Evolutionary conservation across 1,140 invertebrate species (phyloP).

Genomic region (Bombyx mandarina): DNA sequence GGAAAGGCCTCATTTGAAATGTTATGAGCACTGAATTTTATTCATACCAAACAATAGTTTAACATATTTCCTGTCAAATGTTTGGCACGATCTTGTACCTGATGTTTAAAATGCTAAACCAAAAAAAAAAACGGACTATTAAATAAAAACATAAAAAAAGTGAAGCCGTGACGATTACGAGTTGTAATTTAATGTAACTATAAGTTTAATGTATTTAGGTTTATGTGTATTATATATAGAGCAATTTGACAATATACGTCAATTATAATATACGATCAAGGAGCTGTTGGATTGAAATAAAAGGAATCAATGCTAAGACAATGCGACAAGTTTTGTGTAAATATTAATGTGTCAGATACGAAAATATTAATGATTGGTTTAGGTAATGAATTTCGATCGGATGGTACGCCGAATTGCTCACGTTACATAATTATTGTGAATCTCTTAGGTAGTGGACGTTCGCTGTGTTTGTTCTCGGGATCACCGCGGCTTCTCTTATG

Average conservation of each 20-base stretch:
- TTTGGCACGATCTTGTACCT: slow-evolving; percentile 55
- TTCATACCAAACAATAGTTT: not conserved
- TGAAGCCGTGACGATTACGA: slow-evolving; percentile 40
- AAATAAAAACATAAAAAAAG: slow-evolving; percentile 2
- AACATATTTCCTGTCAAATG: slow-evolving; percentile 10
- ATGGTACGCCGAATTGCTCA: slow-evolving; percentile 21
- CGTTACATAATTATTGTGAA: slow-evolving; percentile 35
- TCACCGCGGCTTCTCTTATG: slow-evolving; percentile 30
- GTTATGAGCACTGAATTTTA: not conserved
- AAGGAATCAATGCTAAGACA: slow-evolving; percentile 3
- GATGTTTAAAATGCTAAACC: slow-evolving; percentile 33
- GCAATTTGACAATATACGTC: slow-evolving; percentile 49
- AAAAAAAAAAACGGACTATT: slow-evolving; percentile 27
- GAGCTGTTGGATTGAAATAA: slow-evolving; percentile 19
- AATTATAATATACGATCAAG: slow-evolving; percentile 43
- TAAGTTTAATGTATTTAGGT: slow-evolving; percentile 22
- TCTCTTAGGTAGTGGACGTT: slow-evolving; percentile 36
- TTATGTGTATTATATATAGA: slow-evolving; percentile 26
- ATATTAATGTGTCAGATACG: slow-evolving; percentile 20
- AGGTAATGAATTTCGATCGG: not conserved
- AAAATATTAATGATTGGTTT: slow-evolving; percentile 1
- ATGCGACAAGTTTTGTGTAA: slow-evolving; percentile 17
- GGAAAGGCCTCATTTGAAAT: slow-evolving; percentile 14
- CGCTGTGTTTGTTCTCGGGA: slow-evolving; percentile 16
- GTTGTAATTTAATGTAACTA: slow-evolving; percentile 19